Conservation (phyloP, 2,888 invertebrate species). For the Yponomeuta malinellus region DNA sequence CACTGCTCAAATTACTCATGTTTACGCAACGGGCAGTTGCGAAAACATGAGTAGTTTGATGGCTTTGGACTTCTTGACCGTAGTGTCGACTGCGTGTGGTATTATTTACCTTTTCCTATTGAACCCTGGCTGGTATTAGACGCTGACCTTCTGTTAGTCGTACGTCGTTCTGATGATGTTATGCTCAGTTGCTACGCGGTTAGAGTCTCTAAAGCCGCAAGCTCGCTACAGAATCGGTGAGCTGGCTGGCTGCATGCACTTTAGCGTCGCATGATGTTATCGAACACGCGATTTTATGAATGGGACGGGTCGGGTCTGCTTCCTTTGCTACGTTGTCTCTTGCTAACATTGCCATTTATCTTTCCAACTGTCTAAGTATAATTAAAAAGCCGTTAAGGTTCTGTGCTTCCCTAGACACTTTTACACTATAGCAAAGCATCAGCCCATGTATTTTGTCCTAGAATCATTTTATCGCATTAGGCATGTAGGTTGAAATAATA, state of each 20-base stretch:
- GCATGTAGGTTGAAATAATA: not conserved
- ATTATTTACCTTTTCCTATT: too few species aligned
- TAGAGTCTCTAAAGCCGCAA: not conserved
- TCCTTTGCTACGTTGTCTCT: not conserved
- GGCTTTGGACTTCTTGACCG: too few species aligned
- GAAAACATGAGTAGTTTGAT: too few species aligned
- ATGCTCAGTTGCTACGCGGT: not conserved
- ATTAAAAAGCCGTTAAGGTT: not conserved
- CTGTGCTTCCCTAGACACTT: not conserved
- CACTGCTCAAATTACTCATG: too few species aligned
- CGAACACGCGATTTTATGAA: conserved; percentile 46
- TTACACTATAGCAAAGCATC: not conserved
- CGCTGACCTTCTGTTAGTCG: too few species aligned
- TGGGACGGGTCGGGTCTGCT: conserved; percentile 24
- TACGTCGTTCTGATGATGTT: too few species aligned
- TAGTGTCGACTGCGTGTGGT: too few species aligned
- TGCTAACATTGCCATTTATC: not conserved
- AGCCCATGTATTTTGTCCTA: too few species aligned
- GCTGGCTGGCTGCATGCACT: not conserved
- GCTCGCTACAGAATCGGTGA: not conserved
- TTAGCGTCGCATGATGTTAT: conserved; percentile 7
- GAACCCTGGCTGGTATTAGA: too few species aligned
- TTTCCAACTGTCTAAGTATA: not conserved
- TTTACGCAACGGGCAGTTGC: too few species aligned
- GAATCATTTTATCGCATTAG: too few species aligned